A percentile compares a stretch with the other conserved stretches of the same genome.
Evolutionary conservation across 2,797 vertebrate species (phyloP).

Genomic region (Halcyon leucocephala): DNA sequence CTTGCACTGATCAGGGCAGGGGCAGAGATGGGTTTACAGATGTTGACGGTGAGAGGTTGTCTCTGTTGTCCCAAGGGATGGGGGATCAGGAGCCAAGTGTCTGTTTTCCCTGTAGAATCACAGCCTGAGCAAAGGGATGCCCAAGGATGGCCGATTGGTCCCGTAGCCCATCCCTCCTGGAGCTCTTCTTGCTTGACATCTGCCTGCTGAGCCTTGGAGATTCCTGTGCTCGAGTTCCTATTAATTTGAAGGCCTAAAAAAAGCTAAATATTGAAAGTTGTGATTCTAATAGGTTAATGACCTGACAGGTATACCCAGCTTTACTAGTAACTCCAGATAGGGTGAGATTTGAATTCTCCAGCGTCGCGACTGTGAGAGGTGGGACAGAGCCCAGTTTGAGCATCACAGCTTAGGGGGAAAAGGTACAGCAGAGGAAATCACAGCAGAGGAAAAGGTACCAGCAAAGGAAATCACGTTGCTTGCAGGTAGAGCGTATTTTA

Average conservation of each 20-base stretch:
- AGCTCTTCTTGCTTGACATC: neutral
- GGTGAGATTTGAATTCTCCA: neutral
- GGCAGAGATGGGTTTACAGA: neutral
- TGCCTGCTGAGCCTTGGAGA: neutral
- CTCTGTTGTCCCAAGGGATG: neutral
- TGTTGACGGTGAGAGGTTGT: neutral
- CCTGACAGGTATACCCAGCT: neutral
- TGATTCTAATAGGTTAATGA: neutral
- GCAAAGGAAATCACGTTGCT: neutral
- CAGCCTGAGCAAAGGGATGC: neutral
- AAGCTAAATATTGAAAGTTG: neutral
- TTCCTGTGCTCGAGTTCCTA: neutral
- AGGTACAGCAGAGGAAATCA: too few species aligned
- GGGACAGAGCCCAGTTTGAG: neutral
- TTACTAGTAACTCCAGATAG: neutral
- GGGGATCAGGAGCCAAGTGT: neutral
- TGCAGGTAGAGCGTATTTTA: neutral
- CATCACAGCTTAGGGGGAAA: neutral
- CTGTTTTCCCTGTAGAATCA: neutral
- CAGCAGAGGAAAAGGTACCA: neutral
- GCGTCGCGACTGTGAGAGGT: rapidly evolving
- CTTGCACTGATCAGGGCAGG: neutral
- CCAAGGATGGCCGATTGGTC: neutral
- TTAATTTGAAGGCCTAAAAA: neutral
- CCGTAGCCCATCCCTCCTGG: neutral